Base-by-base conservation (phyloP, 2,113 vertebrate species). In the Pelecanus crispus region DNA sequence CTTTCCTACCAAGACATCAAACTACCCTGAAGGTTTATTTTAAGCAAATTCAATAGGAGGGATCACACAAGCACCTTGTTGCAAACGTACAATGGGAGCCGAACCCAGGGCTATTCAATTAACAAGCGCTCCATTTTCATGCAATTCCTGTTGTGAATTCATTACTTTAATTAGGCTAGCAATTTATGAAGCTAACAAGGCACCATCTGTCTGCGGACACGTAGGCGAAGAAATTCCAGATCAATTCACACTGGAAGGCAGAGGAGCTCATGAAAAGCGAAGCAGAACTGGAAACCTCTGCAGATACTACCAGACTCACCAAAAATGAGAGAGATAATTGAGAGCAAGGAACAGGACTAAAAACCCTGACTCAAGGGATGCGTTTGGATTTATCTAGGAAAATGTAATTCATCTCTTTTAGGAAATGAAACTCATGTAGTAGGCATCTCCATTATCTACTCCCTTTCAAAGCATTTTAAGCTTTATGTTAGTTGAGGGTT, bases 1-100 rank as follows among this genome's bases (percentile, higher is more conserved):
- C 94, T 97, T 97, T 97, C 96, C 96, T 92, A 95, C 66, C 70
- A 87, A 96, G 96, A 91, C 94, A 96, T 96, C 94, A 94, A 95
- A 95, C 96, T 55, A 53, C 65, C 42, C 87, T 3, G 24, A n/a
- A 56, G 86, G 94, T 95, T 96, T 97, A 96, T 97, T 97, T 97
- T 96, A 91, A 94, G 94, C 73, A 25, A 93, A 94, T 96, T 97
- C 83, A 97, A 97, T 97, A 66, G 96, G 91, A 96, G 91, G 58
- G 95, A 94, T 94, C 92, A 90, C 67, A 86, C 15, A 4, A 96
- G 96, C 97, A 97, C 96, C 97, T 97, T 91, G 94, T 58, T 71
- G 70, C 3, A 84, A 24, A 73, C 6, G 65, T 36, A 97, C 97
- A 97, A 97, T 97, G 89, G 92, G 78, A 95, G 78, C 65, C 11